phyloP scores from a whole-genome alignment of 2,113 vertebrate species.

The Tetraodon nigroviridis region DNA sequence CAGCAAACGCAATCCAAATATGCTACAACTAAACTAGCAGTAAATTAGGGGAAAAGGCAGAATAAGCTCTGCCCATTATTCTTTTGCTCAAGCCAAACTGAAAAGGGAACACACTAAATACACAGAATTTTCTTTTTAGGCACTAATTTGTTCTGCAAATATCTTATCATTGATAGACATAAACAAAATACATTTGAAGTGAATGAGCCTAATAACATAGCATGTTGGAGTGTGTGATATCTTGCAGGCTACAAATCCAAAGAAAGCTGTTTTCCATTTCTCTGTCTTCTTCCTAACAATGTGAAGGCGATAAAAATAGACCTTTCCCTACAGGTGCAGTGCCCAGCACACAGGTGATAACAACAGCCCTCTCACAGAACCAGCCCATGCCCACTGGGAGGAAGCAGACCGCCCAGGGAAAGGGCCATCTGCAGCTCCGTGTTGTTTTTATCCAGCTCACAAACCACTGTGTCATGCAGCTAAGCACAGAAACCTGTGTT shows the following conservation, averaged over 20 bases:
- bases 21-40: too few species aligned
- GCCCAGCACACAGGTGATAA: constrained; percentile 65
- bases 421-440: constrained; percentile 59
- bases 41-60: too few species aligned
- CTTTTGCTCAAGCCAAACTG: too few species aligned
- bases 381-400: constrained; percentile 50
- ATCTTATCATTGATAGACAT: background rate
- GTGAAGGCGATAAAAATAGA: constrained; percentile 62
- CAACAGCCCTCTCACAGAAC: constrained; percentile 50
- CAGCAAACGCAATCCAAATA: too few species aligned
- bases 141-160: too few species aligned
- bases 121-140: too few species aligned
- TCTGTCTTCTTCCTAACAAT: constrained; percentile 54
- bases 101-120: too few species aligned
- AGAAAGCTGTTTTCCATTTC: constrained; percentile 26
- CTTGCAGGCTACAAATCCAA: constrained; percentile 15
- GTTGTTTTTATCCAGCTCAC: constrained; percentile 16
- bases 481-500: constrained; percentile 31
- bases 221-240: background rate
- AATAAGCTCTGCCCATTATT: too few species aligned
- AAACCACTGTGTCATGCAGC: constrained; percentile 34
- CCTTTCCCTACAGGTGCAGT: constrained; percentile 46
- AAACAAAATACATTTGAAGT: background rate
- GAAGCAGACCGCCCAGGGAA: constrained; percentile 51
- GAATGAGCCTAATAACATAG: too few species aligned